Base-by-base conservation (phyloP, 2,797 vertebrate genomes). In the Rhabdomys pumilio region DNA sequence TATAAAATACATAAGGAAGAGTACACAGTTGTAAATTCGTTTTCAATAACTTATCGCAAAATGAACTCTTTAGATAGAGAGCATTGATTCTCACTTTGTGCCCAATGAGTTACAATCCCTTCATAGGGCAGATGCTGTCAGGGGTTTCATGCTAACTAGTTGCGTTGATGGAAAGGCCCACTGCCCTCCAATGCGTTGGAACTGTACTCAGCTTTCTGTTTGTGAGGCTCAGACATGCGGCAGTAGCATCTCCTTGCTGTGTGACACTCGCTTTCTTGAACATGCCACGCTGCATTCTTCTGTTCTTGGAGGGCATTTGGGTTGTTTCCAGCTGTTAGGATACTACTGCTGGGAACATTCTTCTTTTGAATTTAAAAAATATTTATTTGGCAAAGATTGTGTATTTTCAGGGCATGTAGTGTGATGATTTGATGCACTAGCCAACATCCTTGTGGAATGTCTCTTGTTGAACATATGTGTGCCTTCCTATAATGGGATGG, bases 401-500 rank as follows among this genome's bases (percentile, higher is more conserved):
- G 17, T 53, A 41, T 22, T 50, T 47, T 47, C 15, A n/a, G 31
- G 9, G 34, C 57, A 29, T 67, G n/a, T 44, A 4, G 12, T 38
- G 1, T 65, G 81, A 67, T 75, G 65, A 50, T 65, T 85, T 75
- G 75, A 38, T 80, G 3, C 1, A 17, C 29, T 80, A 1, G 55
- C 14, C 47, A 86, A 76, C 55, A 59, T 91, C 72, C 14, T 87
- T 89, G n/a, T 20, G 84, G 65, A 85, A 61, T 92, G 79, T 65
- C 34, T 91, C 31, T 83, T 79, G 29, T 91, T 96, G 50, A 96
- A 88, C 55, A 69, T 57, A 73, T 22, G 65, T 11, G 22, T 89
- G 31, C 44, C n/a, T 94, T 96, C 89, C 65, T 94, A 41, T 84
- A 79, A 53, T 95, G 67, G 65, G n/a, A 29, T 57, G 26, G 41